Evolutionary conservation across 2,113 vertebrate species (phyloP).

Genomic region (Nothobranchius furzeri): DNA sequence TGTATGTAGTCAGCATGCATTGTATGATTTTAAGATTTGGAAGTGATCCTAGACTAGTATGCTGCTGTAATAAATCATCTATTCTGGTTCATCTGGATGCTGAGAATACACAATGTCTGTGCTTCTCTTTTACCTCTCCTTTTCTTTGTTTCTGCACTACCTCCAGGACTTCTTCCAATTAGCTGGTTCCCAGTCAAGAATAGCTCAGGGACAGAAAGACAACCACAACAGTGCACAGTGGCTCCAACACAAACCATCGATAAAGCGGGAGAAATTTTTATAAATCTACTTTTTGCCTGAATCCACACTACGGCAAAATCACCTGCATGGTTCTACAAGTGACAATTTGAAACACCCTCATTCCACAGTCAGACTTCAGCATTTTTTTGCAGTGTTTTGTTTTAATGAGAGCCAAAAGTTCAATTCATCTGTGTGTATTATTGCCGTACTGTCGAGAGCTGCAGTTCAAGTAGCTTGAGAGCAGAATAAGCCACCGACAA

Average conservation of each 20-base stretch:
- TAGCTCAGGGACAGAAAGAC: slow-evolving; percentile 66
- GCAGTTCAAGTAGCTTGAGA: slow-evolving; percentile 34
- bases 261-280: slow-evolving; percentile 59
- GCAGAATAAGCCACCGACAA: slow-evolving; percentile 50
- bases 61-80: neutral
- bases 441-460: neutral
- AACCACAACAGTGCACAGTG: slow-evolving; percentile 56
- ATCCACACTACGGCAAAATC: slow-evolving; percentile 43
- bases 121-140: slow-evolving; percentile 19
- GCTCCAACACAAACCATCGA: slow-evolving; percentile 52
- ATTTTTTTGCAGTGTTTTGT: slow-evolving; percentile 35
- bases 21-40: neutral
- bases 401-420: slow-evolving; percentile 41
- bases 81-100: slow-evolving; percentile 32
- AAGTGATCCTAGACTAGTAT: neutral
- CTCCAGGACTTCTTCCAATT: slow-evolving; percentile 79
- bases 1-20: too few species aligned
- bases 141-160: slow-evolving; percentile 41
- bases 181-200: slow-evolving; percentile 71
- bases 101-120: slow-evolving; percentile 31
- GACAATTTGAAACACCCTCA: slow-evolving; percentile 42
- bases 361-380: slow-evolving; percentile 26
- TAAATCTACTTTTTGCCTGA: slow-evolving; percentile 48
- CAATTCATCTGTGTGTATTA: neutral
- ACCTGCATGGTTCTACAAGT: slow-evolving; percentile 32